Percentiles rank a stretch among this genome's conserved stretches.
Evolutionary conservation across 2,888 invertebrate species (phyloP).

Genomic region (Pachycephus smyrnensis): DNA sequence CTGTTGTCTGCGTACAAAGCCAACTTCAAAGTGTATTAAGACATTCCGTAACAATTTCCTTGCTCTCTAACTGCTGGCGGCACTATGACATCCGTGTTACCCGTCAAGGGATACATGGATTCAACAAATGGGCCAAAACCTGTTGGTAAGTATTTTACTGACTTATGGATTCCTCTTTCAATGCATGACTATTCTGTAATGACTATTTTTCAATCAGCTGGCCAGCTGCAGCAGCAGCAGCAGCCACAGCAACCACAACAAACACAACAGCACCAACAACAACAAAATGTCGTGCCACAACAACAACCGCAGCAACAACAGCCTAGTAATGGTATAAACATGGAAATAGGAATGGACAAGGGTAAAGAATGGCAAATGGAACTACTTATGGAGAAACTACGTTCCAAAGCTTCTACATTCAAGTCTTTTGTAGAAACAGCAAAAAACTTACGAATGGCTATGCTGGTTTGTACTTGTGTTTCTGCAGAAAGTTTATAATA

Average conservation of each 20-base stretch:
- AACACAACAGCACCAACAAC: not conserved
- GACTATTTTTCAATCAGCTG: conserved; percentile 39
- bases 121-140: conserved; percentile 59
- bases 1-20: not conserved
- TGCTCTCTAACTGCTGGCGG: conserved; percentile 5
- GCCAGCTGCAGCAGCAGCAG: conserved; percentile 43
- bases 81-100: conserved; percentile 54
- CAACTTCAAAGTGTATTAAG: too few relatives aligned
- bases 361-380: conserved; percentile 85
- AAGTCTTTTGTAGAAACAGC: conserved; percentile 88
- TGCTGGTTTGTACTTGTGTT: conserved; percentile 74
- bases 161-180: not conserved
- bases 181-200: not conserved
- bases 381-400: conserved; percentile 90
- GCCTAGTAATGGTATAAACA: conserved; percentile 10
- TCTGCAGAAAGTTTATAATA: not conserved
- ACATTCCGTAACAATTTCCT: not conserved
- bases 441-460: conserved; percentile 87
- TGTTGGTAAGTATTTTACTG: conserved; percentile 47
- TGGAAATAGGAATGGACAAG: conserved; percentile 67
- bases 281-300: not conserved
- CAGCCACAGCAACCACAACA: not conserved
- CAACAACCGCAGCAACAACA: conserved; percentile 29
- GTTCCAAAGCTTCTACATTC: conserved; percentile 84
- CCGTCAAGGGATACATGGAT: conserved; percentile 60